These are phyloP conservation scores for Podargus strigoides DNA, from an alignment of 2,797 vertebrate species.

Conservation along the genomic window DNA sequence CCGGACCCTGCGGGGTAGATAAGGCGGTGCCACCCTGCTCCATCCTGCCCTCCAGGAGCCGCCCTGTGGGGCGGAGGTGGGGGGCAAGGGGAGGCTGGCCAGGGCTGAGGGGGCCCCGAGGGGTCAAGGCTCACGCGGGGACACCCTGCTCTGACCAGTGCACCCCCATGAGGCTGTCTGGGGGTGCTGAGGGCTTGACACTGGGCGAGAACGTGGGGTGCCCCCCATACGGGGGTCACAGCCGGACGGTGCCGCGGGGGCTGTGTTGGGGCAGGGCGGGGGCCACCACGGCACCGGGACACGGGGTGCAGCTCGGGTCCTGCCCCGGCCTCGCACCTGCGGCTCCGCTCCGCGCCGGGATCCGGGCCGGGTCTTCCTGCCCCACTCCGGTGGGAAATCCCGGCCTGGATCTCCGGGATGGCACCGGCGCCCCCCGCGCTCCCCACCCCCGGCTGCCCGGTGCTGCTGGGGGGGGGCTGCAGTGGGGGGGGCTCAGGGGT, in stretches of 20 bases:
- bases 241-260: no score
- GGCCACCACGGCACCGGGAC: no score
- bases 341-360: fast-evolving
- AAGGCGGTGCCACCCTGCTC: background rate
- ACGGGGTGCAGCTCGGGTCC: background rate
- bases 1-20: slow-evolving; percentile 13
- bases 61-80: background rate
- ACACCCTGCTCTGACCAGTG: background rate
- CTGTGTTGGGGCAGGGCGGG: no score
- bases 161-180: background rate
- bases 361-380: background rate
- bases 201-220: no score
- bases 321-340: no score
- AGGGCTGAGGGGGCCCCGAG: background rate
- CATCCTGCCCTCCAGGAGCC: background rate
- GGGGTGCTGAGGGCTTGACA: no score
- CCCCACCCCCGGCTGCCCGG: no score
- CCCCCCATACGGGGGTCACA: no score
- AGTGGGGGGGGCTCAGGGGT: no score
- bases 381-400: background rate
- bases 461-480: no score
- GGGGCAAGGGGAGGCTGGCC: no score
- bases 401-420: background rate
- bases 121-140: no score
- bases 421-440: background rate